Conservation (phyloP, 2,797 vertebrate genomes). For the Sciaenops ocellatus region DNA sequence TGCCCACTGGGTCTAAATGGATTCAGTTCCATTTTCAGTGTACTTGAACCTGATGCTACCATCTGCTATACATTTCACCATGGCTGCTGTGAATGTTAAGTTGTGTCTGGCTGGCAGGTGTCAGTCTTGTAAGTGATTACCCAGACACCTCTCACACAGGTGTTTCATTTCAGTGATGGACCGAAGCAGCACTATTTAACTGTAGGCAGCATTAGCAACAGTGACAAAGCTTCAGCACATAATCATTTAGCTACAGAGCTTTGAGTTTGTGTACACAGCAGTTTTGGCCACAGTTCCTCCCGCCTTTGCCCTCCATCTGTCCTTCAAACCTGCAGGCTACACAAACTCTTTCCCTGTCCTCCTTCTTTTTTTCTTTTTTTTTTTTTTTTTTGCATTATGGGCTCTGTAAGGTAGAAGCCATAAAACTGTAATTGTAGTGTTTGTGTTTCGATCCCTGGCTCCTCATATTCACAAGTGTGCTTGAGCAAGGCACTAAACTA, state of each 20-base stretch:
- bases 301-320: slow-evolving; percentile 20
- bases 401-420: neutral
- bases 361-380: slow-evolving; percentile 1
- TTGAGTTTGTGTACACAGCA: slow-evolving; percentile 32
- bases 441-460: neutral
- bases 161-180: slow-evolving; percentile 19
- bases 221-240: neutral
- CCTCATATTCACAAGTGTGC: neutral
- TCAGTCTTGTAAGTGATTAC: slow-evolving; percentile 11
- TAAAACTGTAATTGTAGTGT: neutral
- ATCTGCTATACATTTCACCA: neutral
- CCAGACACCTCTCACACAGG: slow-evolving; percentile 7
- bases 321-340: slow-evolving; percentile 23
- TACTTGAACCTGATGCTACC: neutral
- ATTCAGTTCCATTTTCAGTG: neutral
- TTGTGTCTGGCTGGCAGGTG: neutral
- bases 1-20: neutral
- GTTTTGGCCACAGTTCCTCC: slow-evolving; percentile 24
- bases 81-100: neutral
- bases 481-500: slow-evolving; percentile 5
- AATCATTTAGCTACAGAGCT: slow-evolving; percentile 22
- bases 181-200: slow-evolving; percentile 1
- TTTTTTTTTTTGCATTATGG: neutral
- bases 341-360: slow-evolving; percentile 27
- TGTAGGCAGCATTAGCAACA: neutral